A percentile compares a stretch with the other conserved stretches of the same genome.
These are phyloP conservation scores for Crematogaster levior DNA, from an alignment of 2,888 invertebrate species.

Conservation along the genomic window DNA sequence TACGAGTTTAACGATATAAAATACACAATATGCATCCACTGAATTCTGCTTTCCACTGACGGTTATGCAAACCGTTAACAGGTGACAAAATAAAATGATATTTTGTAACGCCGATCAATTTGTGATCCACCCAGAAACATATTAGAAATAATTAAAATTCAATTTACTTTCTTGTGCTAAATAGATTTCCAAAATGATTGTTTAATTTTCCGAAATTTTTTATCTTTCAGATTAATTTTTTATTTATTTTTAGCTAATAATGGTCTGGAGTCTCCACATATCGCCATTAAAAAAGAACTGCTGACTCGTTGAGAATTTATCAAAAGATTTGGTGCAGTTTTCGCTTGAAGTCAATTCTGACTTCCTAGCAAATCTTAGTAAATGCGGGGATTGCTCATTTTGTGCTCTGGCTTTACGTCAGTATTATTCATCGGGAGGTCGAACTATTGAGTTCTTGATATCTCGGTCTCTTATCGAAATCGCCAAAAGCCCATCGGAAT, in stretches of 20 bases:
- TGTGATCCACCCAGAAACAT: background rate
- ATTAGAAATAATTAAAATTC: background rate
- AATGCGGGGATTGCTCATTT: conserved; percentile 68
- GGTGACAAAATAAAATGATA: background rate
- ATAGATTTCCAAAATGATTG: background rate
- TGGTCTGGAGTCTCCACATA: conserved; percentile 88
- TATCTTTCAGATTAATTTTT: background rate
- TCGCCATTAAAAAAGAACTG: conserved; percentile 83
- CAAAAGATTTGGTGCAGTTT: conserved; percentile 65
- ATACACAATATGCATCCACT: conserved; percentile 12
- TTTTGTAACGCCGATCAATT: conserved; percentile 11
- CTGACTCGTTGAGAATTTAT: conserved; percentile 67
- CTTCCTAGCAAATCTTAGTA: conserved; percentile 74
- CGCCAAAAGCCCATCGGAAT: conserved; percentile 80
- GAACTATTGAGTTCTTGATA: conserved; percentile 79
- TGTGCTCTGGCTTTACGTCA: conserved; percentile 54
- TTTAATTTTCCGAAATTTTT: background rate
- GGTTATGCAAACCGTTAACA: background rate
- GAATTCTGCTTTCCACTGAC: background rate
- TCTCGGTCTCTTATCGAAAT: conserved; percentile 81
- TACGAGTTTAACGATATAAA: background rate
- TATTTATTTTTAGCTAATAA: background rate
- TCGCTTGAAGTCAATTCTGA: conserved; percentile 62
- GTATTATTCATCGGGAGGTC: conserved; percentile 66
- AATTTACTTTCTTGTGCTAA: background rate